phyloP scores from a whole-genome alignment of 1,140 invertebrate species.

The Anadara kagoshimensis region DNA sequence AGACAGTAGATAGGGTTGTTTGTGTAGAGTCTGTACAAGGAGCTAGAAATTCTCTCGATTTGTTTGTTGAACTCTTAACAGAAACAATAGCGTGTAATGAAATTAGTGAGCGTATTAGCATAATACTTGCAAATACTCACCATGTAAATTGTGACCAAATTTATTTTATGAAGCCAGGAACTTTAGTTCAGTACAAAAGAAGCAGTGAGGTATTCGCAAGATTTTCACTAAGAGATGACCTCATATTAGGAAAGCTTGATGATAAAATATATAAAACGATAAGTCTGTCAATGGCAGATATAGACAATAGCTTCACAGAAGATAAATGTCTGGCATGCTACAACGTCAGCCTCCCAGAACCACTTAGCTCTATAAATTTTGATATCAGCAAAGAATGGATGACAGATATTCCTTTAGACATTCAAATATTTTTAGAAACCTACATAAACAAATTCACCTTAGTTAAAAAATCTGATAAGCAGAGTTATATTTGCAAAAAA shows the following conservation, averaged over 20 bases:
- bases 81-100: not conserved
- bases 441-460: constrained; percentile 5
- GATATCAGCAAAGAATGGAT: not conserved
- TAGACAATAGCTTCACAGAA: not conserved
- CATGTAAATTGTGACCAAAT: not conserved
- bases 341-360: not conserved
- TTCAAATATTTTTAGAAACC: not conserved
- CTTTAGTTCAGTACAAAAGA: not conserved
- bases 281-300: not conserved
- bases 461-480: not conserved
- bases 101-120: not conserved
- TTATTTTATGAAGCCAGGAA: not conserved
- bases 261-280: not conserved
- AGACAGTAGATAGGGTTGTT: not conserved
- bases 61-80: not conserved
- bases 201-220: not conserved
- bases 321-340: not conserved
- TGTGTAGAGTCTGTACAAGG: not conserved
- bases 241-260: not conserved
- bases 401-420: constrained; percentile 5
- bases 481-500: not conserved
- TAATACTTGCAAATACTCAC: not conserved
- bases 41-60: not conserved
- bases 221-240: not conserved
- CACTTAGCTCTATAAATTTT: constrained; percentile 1